Percentiles rank a stretch among this genome's conserved stretches.
These are phyloP conservation scores for Cichladusa arquata DNA, from an alignment of 2,113 vertebrate genomes.

Conservation along the genomic window DNA sequence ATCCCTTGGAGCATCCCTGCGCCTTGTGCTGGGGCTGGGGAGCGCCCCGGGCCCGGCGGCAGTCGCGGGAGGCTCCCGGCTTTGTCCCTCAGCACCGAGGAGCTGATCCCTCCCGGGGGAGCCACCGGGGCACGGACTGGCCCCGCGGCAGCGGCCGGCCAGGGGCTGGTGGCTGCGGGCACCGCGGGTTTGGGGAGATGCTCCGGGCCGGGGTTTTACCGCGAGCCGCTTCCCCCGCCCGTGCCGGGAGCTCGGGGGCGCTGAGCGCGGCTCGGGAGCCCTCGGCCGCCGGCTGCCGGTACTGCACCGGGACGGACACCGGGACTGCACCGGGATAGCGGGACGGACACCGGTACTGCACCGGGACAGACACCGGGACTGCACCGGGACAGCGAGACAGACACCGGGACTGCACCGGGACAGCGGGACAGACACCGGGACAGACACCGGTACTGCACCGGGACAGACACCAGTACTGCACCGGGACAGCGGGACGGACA, in stretches of 20 bases:
- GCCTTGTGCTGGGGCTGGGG: fast-evolving
- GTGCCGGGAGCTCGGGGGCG: background rate
- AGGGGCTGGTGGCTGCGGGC: background rate
- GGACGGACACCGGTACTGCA: too few species aligned
- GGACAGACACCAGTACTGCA: too few species aligned
- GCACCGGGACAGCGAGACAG: too few species aligned
- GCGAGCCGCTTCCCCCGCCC: background rate
- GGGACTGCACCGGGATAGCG: too few species aligned
- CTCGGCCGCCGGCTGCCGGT: background rate
- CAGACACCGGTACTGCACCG: too few species aligned
- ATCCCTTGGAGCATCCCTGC: fast-evolving
- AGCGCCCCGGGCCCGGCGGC: background rate
- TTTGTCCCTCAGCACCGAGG: background rate
- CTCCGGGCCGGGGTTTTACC: background rate
- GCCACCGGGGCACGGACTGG: fast-evolving
- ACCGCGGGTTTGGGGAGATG: background rate
- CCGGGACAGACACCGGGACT: too few species aligned
- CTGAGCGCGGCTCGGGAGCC: conserved; percentile 20
- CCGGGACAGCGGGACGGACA: too few species aligned
- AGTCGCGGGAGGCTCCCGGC: background rate
- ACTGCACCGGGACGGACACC: background rate
- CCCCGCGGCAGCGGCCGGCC: background rate
- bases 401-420: too few species aligned
- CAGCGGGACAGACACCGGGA: too few species aligned
- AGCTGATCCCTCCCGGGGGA: background rate